Evolutionary conservation across 1,140 invertebrate genomes (phyloP), one percentile per base, ranked within the genome.

Genomic region (Palaemon carinicauda): DNA sequence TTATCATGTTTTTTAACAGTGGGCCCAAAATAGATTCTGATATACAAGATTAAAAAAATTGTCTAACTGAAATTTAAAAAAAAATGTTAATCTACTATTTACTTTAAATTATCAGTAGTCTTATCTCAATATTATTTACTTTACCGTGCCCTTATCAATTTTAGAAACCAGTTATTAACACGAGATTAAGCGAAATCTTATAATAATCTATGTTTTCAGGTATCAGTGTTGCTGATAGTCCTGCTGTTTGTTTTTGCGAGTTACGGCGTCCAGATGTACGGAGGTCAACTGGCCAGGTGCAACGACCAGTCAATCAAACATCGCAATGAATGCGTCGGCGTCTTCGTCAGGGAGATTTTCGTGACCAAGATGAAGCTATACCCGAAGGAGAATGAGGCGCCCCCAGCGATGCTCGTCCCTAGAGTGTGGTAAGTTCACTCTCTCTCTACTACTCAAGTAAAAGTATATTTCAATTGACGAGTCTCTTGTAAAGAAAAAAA

Each of bases 171-270:
- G n/a, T n/a, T n/a, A n/a, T n/a, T n/a, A n/a, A n/a, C n/a, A n/a
- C n/a, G n/a, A n/a, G n/a, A n/a, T n/a, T n/a, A n/a, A n/a, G n/a
- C n/a, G n/a, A n/a, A n/a, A n/a, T n/a, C n/a, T n/a, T n/a, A n/a
- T n/a, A n/a, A n/a, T n/a, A n/a, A n/a, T n/a, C 15, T 75, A 27
- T 60, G 14, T 50, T 92, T 92, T n/a, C 91, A 96, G 95, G 96
- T 98, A 93, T 99, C 98, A 0, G 98, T 98, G 15, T 93, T 99
- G n/a, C 93, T 99, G 41, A 98, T 99, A 90, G 94, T 99, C 1
- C 92, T 99, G 24, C 99, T 99, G 96, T 99, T 99, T 92, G 97
- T 99, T 21, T 99, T 99, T 92, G 98, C 98, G 69, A 98, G 97
- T 91, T 99, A 99, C 90, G 99, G 98, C 0, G 98, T 99, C 3